Evolutionary conservation across 1,140 invertebrate genomes (phyloP).

Genomic region (Pseudomyrmex dendroicus): DNA sequence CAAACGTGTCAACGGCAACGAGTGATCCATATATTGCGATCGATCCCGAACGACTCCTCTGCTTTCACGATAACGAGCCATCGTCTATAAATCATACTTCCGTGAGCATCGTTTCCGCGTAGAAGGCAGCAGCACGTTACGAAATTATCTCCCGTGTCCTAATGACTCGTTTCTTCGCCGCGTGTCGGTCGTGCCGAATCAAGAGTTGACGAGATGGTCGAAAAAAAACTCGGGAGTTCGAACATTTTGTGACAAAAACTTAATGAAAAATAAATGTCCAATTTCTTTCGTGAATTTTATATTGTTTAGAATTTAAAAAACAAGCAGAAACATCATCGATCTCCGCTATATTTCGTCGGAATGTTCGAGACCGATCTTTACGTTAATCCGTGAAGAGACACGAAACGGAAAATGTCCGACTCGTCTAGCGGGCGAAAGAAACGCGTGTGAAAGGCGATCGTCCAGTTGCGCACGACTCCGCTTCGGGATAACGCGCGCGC

Average conservation of each 20-base stretch:
- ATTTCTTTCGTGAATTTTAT: not conserved
- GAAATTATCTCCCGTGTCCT: conserved; percentile 72
- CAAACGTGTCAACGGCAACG: conserved; percentile 65
- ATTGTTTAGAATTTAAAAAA: not conserved
- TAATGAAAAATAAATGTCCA: not conserved
- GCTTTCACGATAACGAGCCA: conserved; percentile 82
- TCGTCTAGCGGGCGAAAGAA: conserved; percentile 43
- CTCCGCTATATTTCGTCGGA: not conserved
- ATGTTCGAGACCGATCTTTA: not conserved
- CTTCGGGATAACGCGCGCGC: conserved; percentile 58
- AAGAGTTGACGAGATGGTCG: not conserved
- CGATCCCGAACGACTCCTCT: conserved; percentile 68
- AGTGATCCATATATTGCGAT: conserved; percentile 48
- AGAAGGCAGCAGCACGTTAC: conserved; percentile 62
- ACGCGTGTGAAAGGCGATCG: conserved; percentile 76
- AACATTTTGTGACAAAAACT: not conserved
- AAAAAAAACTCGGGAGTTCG: not conserved
- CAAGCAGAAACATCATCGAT: not conserved
- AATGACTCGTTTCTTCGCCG: conserved; percentile 60
- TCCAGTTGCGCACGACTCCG: conserved; percentile 58
- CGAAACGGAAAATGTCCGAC: conserved; percentile 64
- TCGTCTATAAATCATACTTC: conserved; percentile 82
- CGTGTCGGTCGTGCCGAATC: conserved; percentile 33
- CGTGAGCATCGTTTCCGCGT: conserved; percentile 74
- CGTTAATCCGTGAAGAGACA: conserved; percentile 21